These are phyloP conservation scores for Calonectris borealis DNA, from an alignment of 2,113 vertebrate genomes.

Conservation along the genomic window DNA sequence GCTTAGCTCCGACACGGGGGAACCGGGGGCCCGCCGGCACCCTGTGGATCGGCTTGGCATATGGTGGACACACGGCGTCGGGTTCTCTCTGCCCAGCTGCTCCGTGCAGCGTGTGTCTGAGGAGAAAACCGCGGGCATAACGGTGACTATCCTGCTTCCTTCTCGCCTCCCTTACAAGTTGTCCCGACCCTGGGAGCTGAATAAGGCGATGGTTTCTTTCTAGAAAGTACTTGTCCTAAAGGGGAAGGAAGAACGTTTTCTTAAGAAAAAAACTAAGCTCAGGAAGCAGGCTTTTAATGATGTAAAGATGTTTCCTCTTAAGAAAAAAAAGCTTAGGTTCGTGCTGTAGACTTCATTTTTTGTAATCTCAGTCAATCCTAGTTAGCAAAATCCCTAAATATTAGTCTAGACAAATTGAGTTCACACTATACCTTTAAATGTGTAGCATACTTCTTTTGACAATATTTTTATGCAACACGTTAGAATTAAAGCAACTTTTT, in stretches of 20 bases:
- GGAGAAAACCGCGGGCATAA: not conserved
- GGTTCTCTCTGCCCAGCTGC: not conserved
- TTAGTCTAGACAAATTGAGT: not conserved
- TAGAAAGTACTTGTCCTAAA: not conserved
- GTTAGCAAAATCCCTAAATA: not conserved
- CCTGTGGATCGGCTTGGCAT: not conserved
- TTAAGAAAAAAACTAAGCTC: not conserved
- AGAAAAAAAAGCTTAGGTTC: not conserved
- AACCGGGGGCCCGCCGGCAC: not conserved
- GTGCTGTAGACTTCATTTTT: not conserved
- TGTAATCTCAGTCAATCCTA: not conserved
- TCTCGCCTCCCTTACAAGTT: not conserved
- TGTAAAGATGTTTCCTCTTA: rapidly evolving
- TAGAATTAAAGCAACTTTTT: not conserved
- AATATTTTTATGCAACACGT: rapidly evolving
- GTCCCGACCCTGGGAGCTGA: rapidly evolving
- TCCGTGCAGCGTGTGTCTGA: not conserved
- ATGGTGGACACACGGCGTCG: rapidly evolving
- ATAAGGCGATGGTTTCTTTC: rapidly evolving
- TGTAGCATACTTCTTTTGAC: not conserved
- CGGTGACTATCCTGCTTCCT: not conserved
- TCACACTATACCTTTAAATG: not conserved
- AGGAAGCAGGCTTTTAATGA: not conserved
- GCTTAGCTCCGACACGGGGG: not conserved
- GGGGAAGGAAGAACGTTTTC: not conserved